These are phyloP conservation scores for Mastomys coucha DNA, from an alignment of 2,113 vertebrate genomes.

Conservation along the genomic window DNA sequence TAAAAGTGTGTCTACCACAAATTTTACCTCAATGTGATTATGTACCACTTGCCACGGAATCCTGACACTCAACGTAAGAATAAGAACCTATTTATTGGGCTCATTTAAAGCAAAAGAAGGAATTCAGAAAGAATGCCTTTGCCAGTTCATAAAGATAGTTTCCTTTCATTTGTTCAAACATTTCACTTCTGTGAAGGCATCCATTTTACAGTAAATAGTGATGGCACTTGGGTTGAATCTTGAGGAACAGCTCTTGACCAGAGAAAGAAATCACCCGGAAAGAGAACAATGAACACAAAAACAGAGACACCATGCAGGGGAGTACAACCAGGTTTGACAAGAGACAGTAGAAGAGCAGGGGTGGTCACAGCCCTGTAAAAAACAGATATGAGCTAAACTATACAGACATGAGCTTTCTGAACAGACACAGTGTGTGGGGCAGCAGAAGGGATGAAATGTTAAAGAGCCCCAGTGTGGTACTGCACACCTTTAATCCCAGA, in stretches of 20 bases:
- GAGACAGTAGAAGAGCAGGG: fast-evolving
- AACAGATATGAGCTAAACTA: neutral
- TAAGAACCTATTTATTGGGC: neutral
- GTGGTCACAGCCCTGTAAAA: neutral
- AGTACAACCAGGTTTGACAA: neutral
- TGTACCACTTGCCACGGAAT: neutral
- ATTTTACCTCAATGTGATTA: neutral
- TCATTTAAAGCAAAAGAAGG: slow-evolving; percentile 11
- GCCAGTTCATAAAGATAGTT: slow-evolving; percentile 24
- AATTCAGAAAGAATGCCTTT: neutral
- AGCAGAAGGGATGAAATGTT: neutral
- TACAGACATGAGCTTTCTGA: neutral
- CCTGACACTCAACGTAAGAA: neutral
- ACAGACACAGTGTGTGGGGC: neutral
- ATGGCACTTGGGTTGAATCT: neutral
- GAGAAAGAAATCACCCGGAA: neutral
- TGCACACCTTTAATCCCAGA: neutral
- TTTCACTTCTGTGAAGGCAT: slow-evolving; percentile 49
- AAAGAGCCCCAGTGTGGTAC: neutral
- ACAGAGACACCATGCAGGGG: neutral
- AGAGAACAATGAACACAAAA: neutral
- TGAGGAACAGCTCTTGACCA: neutral
- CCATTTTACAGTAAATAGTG: slow-evolving; percentile 58
- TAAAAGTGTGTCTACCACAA: neutral
- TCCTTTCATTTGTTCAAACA: slow-evolving; percentile 59